phyloP scores from a whole-genome alignment of 2,113 vertebrate genomes.

The Xenus cinereus region DNA sequence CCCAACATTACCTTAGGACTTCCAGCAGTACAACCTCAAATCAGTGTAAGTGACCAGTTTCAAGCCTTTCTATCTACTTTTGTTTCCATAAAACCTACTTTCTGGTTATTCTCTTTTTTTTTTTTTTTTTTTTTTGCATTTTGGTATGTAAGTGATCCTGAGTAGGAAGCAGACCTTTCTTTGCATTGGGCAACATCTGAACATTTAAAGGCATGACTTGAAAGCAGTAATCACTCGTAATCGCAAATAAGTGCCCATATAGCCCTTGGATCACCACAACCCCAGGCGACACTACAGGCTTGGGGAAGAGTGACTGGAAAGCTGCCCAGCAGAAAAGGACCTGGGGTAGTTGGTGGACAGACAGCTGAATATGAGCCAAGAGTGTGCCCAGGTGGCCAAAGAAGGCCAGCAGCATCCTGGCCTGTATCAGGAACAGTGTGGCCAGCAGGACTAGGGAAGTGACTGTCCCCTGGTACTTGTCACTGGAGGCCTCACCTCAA shows the following conservation, averaged over 20 bases:
- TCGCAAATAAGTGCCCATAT: background rate
- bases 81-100: background rate
- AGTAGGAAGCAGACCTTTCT: background rate
- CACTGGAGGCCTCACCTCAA: background rate
- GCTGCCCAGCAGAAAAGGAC: background rate
- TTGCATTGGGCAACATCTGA: background rate
- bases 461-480: background rate
- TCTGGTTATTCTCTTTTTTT: background rate
- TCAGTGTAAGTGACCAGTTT: slow-evolving; percentile 83
- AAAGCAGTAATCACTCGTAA: background rate
- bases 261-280: background rate
- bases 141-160: background rate
- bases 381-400: background rate
- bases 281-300: background rate
- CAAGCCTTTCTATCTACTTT: background rate
- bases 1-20: slow-evolving; percentile 96
- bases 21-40: slow-evolving; percentile 83
- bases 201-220: background rate
- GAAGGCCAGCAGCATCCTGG: background rate
- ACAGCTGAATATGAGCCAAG: background rate
- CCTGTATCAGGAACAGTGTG: background rate
- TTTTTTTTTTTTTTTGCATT: background rate
- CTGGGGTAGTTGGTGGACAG: background rate
- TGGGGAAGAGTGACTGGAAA: background rate
- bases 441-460: background rate